Percentiles rank a stretch among this genome's conserved stretches.
These are phyloP conservation scores for Suncus etruscus DNA, from an alignment of 2,113 vertebrate genomes.

Conservation along the genomic window DNA sequence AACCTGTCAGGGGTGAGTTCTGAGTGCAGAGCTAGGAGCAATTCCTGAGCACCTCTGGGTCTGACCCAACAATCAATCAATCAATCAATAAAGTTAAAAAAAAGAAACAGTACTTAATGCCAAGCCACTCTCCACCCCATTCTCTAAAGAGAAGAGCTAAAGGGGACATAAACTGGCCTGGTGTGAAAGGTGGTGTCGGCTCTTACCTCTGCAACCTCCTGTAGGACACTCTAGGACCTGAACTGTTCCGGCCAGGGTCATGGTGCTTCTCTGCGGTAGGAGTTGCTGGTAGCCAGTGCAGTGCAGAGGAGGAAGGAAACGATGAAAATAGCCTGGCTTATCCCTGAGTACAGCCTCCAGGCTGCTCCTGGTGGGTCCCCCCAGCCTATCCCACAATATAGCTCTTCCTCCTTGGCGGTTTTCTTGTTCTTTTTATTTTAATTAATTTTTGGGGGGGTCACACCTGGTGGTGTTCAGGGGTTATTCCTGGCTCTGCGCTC, in stretches of 20 bases:
- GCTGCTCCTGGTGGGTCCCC: neutral
- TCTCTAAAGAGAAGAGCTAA: neutral
- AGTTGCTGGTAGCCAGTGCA: neutral
- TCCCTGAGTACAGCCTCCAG: neutral
- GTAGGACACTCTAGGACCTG: neutral
- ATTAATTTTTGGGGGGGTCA: no score
- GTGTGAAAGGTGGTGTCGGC: neutral
- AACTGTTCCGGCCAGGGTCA: neutral
- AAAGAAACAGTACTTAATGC: neutral
- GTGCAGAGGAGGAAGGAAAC: neutral
- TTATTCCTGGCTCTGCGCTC: no score
- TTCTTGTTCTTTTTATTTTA: no score
- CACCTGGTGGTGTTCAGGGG: no score
- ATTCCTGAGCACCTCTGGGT: no score
- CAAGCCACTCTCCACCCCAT: neutral
- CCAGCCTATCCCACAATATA: neutral
- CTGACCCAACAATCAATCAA: no score
- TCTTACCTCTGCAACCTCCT: neutral
- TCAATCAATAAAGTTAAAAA: no score
- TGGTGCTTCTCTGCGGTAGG: neutral
- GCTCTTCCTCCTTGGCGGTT: no score
- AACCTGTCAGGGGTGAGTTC: no score
- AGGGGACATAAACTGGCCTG: neutral
- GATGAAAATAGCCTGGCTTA: neutral
- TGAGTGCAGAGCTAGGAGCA: no score